These are phyloP conservation scores for Chroicocephalus ridibundus DNA, from an alignment of 2,113 vertebrate genomes.

Conservation along the genomic window DNA sequence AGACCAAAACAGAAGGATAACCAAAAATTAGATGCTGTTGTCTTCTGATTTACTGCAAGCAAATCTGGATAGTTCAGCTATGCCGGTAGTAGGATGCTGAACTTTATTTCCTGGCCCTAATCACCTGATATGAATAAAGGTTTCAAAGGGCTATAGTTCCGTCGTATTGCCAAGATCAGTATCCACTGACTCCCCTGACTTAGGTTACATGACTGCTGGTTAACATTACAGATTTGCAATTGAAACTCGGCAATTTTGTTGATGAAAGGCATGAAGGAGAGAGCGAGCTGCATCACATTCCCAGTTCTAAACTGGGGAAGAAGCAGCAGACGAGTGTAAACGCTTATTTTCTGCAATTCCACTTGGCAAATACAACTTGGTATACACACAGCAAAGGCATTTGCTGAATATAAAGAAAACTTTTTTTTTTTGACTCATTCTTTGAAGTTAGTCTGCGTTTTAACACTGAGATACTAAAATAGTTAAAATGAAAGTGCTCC, in stretches of 20 bases:
- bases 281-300: not conserved
- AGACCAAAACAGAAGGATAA: not conserved
- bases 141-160: not conserved
- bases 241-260: slow-evolving; percentile 32
- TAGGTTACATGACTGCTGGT: not conserved
- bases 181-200: not conserved
- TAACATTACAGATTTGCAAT: slow-evolving; percentile 26
- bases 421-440: not conserved
- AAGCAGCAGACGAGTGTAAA: not conserved
- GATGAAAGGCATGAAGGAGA: slow-evolving; percentile 11
- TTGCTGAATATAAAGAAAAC: not conserved
- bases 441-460: not conserved
- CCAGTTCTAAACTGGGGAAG: not conserved
- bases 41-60: not conserved
- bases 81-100: not conserved
- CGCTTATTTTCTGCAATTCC: not conserved
- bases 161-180: not conserved
- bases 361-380: not conserved
- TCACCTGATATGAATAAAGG: not conserved
- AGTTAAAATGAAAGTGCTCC: not conserved
- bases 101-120: not conserved
- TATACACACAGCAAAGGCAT: not conserved
- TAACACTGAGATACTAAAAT: not conserved
- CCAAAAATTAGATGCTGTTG: not conserved
- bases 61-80: not conserved